Evolutionary conservation across 1,140 invertebrate genomes (phyloP).

Genomic region (Bathynomus jamesi): DNA sequence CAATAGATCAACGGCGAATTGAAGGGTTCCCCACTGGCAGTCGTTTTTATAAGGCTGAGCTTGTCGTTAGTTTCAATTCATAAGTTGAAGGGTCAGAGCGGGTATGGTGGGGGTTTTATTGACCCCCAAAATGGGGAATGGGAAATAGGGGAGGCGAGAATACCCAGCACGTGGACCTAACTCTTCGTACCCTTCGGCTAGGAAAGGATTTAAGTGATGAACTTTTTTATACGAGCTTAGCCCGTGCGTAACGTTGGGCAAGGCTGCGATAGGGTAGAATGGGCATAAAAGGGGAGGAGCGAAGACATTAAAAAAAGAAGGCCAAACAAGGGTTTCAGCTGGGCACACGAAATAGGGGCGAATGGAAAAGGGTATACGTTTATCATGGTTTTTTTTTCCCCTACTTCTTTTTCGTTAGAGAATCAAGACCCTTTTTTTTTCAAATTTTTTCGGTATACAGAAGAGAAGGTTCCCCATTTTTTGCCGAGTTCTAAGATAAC

Average conservation of each 20-base stretch:
- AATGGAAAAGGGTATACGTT: neutral
- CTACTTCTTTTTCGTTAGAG: neutral
- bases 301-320: neutral
- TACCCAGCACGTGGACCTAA: neutral
- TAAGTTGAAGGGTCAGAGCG: neutral
- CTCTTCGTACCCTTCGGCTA: neutral
- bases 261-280: neutral
- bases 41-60: neutral
- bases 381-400: too few relatives aligned
- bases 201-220: neutral
- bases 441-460: neutral
- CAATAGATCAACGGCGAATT: neutral
- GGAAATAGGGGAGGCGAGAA: neutral
- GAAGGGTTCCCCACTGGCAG: neutral
- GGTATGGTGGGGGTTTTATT: neutral
- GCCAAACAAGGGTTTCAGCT: neutral
- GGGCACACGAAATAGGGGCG: neutral
- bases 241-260: neutral
- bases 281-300: neutral
- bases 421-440: neutral
- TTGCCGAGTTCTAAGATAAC: neutral
- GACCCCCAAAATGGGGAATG: neutral
- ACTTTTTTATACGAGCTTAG: neutral
- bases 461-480: neutral
- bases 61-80: neutral